These are phyloP conservation scores for Platanista minor DNA, from an alignment of 2,113 vertebrate genomes.

Conservation along the genomic window DNA sequence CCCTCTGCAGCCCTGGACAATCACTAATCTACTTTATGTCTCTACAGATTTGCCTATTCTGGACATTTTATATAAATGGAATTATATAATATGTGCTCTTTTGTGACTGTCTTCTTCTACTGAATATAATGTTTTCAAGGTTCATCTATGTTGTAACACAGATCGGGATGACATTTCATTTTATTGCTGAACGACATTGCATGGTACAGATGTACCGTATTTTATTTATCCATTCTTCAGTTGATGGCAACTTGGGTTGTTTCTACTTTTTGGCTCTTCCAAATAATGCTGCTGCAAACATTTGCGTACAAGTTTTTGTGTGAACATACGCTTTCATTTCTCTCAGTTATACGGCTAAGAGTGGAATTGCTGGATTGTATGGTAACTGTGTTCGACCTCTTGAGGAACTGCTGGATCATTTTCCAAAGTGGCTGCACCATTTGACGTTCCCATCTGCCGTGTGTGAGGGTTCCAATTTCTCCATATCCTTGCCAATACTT, in stretches of 20 bases:
- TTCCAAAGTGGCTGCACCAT: neutral
- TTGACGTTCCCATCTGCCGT: neutral
- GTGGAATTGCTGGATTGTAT: neutral
- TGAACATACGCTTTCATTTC: neutral
- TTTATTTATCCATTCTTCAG: neutral
- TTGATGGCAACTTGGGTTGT: neutral
- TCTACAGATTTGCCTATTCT: neutral
- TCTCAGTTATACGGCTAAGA: neutral
- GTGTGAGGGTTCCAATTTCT: neutral
- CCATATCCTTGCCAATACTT: neutral
- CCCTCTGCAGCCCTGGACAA: neutral
- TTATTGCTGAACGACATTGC: neutral
- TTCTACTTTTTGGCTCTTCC: neutral
- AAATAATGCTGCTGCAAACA: neutral
- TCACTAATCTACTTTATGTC: neutral
- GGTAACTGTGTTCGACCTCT: neutral
- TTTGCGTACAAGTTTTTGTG: neutral
- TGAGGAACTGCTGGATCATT: neutral
- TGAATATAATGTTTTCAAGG: neutral
- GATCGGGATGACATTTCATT: neutral
- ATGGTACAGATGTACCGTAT: neutral
- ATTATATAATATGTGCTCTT: neutral
- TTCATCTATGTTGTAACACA: neutral
- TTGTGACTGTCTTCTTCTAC: neutral
- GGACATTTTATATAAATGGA: neutral